Percentiles rank a stretch among this genome's conserved stretches.
phyloP scores from a whole-genome alignment of 2,113 vertebrate species.

The Tiliqua scincoides region DNA sequence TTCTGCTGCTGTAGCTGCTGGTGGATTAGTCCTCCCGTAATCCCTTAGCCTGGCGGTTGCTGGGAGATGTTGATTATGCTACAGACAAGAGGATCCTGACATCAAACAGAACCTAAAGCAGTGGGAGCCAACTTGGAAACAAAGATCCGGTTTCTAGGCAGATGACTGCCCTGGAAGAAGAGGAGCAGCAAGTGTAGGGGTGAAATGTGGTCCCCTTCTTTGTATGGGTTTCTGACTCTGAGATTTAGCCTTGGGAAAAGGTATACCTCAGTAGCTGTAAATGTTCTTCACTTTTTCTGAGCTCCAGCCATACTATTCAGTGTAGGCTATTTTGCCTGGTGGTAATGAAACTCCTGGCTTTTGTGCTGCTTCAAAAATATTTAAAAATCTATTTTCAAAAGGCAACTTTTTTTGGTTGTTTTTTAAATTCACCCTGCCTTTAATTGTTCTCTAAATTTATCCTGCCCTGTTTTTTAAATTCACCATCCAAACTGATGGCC shows the following conservation, averaged over 20 bases:
- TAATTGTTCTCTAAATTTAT: no score
- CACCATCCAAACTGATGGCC: no score
- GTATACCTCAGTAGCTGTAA: not conserved
- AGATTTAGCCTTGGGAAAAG: not conserved
- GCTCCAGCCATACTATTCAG: not conserved
- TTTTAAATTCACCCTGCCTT: no score
- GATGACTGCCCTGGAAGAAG: slow-evolving; percentile 3
- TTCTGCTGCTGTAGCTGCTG: slow-evolving; percentile 3
- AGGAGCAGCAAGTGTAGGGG: not conserved
- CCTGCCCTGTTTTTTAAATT: no score
- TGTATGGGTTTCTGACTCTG: not conserved
- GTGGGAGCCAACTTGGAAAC: slow-evolving; percentile 2
- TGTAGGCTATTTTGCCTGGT: not conserved
- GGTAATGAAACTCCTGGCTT: not conserved
- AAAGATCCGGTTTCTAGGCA: slow-evolving; percentile 26
- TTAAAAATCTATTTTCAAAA: not conserved
- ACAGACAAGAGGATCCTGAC: slow-evolving; percentile 20
- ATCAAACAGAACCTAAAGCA: slow-evolving; percentile 23
- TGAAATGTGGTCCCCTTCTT: not conserved
- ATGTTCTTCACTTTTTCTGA: not conserved
- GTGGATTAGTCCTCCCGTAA: slow-evolving; percentile 39
- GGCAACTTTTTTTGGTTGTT: no score
- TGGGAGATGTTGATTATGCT: slow-evolving; percentile 20
- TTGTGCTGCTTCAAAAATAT: not conserved
- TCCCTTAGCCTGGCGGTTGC: slow-evolving; percentile 22